These are phyloP conservation scores for Minunthozetes semirufus DNA, from an alignment of 2,888 invertebrate genomes.

Conservation along the genomic window DNA sequence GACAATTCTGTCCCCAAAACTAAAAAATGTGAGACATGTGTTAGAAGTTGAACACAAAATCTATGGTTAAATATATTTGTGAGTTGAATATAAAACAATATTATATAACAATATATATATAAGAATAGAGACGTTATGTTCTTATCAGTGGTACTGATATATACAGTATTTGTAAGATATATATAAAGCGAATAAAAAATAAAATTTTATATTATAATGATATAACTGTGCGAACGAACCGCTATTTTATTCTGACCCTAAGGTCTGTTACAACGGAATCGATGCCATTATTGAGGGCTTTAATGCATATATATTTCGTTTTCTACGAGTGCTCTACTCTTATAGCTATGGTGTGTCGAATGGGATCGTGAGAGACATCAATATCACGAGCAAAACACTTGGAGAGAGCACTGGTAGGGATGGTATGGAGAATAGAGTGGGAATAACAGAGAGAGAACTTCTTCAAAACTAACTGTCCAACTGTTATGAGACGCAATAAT, in stretches of 20 bases:
- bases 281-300: slow-evolving; percentile 16
- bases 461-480: slow-evolving; percentile 20
- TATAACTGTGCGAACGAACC: background rate
- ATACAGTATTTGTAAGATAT: background rate
- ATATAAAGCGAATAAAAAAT: slow-evolving; percentile 1
- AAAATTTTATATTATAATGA: background rate
- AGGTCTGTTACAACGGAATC: background rate
- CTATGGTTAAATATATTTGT: slow-evolving; percentile 16
- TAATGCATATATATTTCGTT: background rate
- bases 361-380: slow-evolving; percentile 8
- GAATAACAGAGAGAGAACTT: background rate
- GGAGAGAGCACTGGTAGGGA: background rate
- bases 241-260: slow-evolving; percentile 6
- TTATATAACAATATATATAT: background rate
- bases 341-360: slow-evolving; percentile 18
- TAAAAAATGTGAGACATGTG: background rate
- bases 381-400: background rate
- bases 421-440: background rate
- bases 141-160: slow-evolving; percentile 7
- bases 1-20: background rate
- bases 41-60: background rate
- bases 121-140: slow-evolving; percentile 6
- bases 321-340: background rate
- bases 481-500: slow-evolving; percentile 22
- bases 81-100: slow-evolving; percentile 14